phyloP scores from a whole-genome alignment of 2,797 vertebrate species.

The Lutjanus argentimaculatus region DNA sequence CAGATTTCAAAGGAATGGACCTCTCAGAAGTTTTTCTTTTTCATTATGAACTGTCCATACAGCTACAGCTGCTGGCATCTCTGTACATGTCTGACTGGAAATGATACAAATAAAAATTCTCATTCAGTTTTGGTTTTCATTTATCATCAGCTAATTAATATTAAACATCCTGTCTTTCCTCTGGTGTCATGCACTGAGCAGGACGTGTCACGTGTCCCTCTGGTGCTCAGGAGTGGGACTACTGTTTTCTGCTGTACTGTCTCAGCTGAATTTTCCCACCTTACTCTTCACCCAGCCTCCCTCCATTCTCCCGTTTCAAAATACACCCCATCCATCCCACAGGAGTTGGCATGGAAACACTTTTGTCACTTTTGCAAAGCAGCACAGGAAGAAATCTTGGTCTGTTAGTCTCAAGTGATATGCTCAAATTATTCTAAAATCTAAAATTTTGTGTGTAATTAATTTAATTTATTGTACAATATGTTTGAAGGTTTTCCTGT shows the following conservation, averaged over 20 bases:
- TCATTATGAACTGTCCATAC: too few species aligned
- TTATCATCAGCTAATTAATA: neutral
- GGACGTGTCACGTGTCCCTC: constrained; percentile 4
- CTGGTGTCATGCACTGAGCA: neutral
- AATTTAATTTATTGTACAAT: too few species aligned
- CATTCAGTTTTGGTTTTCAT: neutral
- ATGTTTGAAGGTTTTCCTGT: too few species aligned
- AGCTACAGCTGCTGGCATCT: neutral
- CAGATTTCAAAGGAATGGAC: constrained; percentile 39
- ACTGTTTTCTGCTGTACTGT: neutral
- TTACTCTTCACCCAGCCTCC: too few species aligned
- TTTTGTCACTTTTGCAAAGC: neutral
- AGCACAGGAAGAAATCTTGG: neutral
- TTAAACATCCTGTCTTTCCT: neutral
- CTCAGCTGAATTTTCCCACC: too few species aligned
- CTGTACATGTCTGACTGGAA: neutral
- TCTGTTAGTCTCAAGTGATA: neutral
- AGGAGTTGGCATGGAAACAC: neutral
- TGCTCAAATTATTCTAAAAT: too few species aligned
- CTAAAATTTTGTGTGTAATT: too few species aligned
- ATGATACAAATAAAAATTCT: neutral
- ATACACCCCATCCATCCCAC: too few species aligned
- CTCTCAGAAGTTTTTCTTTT: neutral
- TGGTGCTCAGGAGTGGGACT: constrained; percentile 9
- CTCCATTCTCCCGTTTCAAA: too few species aligned